Conservation (phyloP, 2,113 vertebrate species). For the Oryzias melastigma region DNA sequence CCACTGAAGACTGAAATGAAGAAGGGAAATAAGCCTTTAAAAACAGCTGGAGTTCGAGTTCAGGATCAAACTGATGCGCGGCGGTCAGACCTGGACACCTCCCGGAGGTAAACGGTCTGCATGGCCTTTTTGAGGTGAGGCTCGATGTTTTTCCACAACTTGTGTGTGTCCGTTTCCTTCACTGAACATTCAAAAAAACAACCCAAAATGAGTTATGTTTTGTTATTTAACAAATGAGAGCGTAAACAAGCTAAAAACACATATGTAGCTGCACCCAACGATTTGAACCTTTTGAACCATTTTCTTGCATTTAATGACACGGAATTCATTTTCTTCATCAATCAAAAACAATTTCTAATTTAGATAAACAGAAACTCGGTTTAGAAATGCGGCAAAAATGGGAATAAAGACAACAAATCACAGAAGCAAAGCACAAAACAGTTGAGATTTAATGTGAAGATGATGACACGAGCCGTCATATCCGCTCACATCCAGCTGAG, state of each 20-base stretch:
- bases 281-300: too few species aligned
- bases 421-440: too few species aligned
- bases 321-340: background rate
- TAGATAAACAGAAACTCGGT: background rate
- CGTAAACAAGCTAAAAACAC: background rate
- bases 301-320: too few species aligned
- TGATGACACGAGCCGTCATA: background rate
- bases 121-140: constrained; percentile 97
- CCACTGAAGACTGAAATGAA: constrained; percentile 85
- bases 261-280: background rate
- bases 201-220: background rate
- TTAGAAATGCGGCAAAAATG: background rate
- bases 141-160: constrained; percentile 94
- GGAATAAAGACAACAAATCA: background rate
- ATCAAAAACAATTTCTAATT: background rate
- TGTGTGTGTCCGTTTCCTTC: constrained; percentile 89
- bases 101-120: constrained; percentile 95
- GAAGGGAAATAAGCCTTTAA: background rate
- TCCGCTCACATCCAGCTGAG: too few species aligned
- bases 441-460: background rate
- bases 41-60: background rate
- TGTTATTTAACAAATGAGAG: background rate
- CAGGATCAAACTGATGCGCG: background rate
- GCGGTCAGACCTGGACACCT: constrained; percentile 86
- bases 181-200: constrained; percentile 63